phyloP scores from a whole-genome alignment of 2,797 vertebrate genomes.

The Pangasius mekongensis region DNA sequence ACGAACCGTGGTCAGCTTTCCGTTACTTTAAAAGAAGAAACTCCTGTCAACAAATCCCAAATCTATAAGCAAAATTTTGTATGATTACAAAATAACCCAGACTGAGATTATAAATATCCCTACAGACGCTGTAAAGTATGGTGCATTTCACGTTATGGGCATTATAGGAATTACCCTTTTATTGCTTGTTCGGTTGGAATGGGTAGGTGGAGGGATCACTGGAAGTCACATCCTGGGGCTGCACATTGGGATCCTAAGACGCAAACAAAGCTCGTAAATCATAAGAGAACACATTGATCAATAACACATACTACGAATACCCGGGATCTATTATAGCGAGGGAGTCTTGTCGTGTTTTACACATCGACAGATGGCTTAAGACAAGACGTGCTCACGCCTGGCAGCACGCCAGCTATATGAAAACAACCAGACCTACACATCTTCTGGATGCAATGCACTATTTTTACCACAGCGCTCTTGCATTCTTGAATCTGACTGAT shows the following conservation, averaged over 20 bases:
- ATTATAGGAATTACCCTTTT: slow-evolving; percentile 78
- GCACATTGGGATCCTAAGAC: slow-evolving; percentile 88
- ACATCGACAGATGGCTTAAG: slow-evolving; percentile 42
- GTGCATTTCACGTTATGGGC: not conserved
- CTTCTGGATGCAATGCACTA: not conserved
- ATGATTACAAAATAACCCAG: not conserved
- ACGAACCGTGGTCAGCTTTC: not conserved
- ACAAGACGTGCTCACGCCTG: not conserved
- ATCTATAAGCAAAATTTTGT: not conserved
- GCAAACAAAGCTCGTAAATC: slow-evolving; percentile 30
- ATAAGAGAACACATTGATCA: not conserved
- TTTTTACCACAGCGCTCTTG: not conserved
- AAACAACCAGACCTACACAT: not conserved
- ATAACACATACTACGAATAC: slow-evolving; percentile 40
- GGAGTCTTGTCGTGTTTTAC: not conserved
- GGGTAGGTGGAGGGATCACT: slow-evolving; percentile 96
- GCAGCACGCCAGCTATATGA: not conserved
- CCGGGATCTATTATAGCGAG: not conserved
- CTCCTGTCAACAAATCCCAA: not conserved
- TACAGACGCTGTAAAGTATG: not conserved
- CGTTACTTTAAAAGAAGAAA: not conserved
- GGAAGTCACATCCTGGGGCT: slow-evolving; percentile 94
- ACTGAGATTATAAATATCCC: too few species aligned
- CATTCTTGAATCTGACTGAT: not conserved
- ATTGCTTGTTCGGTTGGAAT: slow-evolving; percentile 98